Evolutionary conservation across 2,888 invertebrate species (phyloP), one percentile per base, ranked within the genome.

Genomic region (Trisateles emortualis): DNA sequence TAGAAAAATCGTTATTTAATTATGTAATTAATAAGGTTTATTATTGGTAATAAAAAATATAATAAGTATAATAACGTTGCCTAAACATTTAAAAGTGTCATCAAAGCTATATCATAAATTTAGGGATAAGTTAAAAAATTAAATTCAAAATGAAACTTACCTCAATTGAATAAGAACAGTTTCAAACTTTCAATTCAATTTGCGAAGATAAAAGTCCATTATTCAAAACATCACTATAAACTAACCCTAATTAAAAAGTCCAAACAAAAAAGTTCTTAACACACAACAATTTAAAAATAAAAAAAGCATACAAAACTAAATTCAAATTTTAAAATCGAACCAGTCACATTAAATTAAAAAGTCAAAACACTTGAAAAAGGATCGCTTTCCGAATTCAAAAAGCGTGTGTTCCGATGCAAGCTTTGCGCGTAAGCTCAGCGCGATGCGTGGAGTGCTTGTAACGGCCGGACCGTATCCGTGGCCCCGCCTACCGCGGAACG

Each of bases 401-500:
- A 71, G 71, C 74, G 75, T 79, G 78, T 81, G 80, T 79, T 79
- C 78, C 78, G 83, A 78, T 75, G 68, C 78, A 48, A 71, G 78
- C 74, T 76, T 77, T 71, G 76, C 84, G 85, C 88, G 90, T 87
- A 84, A 84, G 86, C 84, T 85, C 87, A 78, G 76, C 78, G 79
- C 87, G 84, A 76, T 82, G 81, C 84, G 83, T 83, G 81, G 83
- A 78, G 81, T 81, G 83, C 78, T 86, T 87, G 88, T 89, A 87
- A 85, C 87, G 83, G 85, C 77, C 69, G 52, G 81, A 79, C 76
- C 76, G 79, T 76, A 76, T 75, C 77, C 72, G 51, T 55, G 44
- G 78, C 90, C 81, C 88, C 89, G 90, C 90, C 90, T 81, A 84
- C 84, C 74, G 77, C 80, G 79, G 76, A 79, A 84, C 84, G 81